Conservation (phyloP, 1,140 invertebrate species). For the Littorina saxatilis region DNA sequence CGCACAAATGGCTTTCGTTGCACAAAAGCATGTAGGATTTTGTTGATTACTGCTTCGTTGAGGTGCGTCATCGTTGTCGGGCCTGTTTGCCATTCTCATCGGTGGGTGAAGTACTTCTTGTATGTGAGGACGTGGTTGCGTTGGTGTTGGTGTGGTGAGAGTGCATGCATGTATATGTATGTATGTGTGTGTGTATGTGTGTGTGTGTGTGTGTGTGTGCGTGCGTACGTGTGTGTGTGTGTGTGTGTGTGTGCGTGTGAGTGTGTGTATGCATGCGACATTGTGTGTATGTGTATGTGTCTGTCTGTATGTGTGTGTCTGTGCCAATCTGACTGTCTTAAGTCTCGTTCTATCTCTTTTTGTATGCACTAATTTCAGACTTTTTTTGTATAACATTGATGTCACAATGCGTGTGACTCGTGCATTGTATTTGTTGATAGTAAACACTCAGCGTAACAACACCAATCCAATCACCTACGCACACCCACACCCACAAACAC, state of each 20-base stretch:
- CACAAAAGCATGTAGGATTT: too few relatives aligned
- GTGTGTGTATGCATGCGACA: background rate
- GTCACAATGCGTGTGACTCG: too few relatives aligned
- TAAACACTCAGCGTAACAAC: background rate
- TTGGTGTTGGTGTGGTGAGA: background rate
- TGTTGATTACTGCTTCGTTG: too few relatives aligned
- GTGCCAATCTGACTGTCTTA: background rate
- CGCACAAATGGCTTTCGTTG: too few relatives aligned
- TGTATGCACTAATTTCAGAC: too few relatives aligned
- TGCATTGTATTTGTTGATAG: too few relatives aligned
- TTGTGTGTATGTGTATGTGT: conserved; percentile 1
- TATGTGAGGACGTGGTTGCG: background rate
- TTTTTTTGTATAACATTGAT: too few relatives aligned
- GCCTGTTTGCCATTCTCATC: too few relatives aligned
- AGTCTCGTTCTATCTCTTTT: too few relatives aligned
- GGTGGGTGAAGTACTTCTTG: too few relatives aligned
- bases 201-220: background rate
- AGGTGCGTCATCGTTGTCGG: too few relatives aligned
- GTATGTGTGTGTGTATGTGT: conserved; percentile 7
- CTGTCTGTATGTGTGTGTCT: background rate
- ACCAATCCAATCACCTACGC: background rate
- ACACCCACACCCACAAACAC: conserved; percentile 1
- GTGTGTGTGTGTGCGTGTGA: background rate
- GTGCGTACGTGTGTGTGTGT: background rate
- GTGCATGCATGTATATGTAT: background rate